Conservation (phyloP, 2,888 invertebrate genomes). For the Augochlorella aurata region DNA sequence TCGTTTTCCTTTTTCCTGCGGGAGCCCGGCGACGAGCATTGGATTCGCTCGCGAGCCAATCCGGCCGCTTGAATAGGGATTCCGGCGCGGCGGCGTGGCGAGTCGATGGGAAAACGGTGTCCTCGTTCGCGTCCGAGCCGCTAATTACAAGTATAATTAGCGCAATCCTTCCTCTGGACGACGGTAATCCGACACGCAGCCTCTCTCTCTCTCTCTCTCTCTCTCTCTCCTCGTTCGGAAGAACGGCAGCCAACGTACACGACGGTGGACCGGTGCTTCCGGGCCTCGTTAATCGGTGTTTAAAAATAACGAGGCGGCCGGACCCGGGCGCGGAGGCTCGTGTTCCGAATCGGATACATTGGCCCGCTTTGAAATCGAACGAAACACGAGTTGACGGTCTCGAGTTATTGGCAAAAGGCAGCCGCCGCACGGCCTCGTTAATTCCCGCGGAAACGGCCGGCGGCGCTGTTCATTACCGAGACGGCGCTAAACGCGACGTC, state of each 20-base stretch:
- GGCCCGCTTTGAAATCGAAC: constrained; percentile 43
- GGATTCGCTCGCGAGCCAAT: neutral
- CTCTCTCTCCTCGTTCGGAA: neutral
- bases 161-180: constrained; percentile 25
- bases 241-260: constrained; percentile 18
- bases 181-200: constrained; percentile 52
- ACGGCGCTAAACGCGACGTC: neutral
- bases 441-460: constrained; percentile 24
- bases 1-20: neutral
- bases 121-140: constrained; percentile 17
- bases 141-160: constrained; percentile 61
- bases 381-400: constrained; percentile 49
- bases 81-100: neutral
- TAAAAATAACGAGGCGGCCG: constrained; percentile 62
- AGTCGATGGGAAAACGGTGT: constrained; percentile 21
- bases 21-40: neutral
- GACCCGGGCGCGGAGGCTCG: constrained; percentile 37
- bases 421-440: constrained; percentile 29
- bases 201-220: no score
- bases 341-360: constrained; percentile 45
- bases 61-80: neutral
- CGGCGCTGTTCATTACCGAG: constrained; percentile 28
- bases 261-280: neutral
- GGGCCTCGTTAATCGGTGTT: constrained; percentile 62
- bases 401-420: constrained; percentile 37